Percentiles rank a stretch among this genome's conserved stretches.
phyloP scores from a whole-genome alignment of 2,113 vertebrate species.

The Megaptera novaeangliae region DNA sequence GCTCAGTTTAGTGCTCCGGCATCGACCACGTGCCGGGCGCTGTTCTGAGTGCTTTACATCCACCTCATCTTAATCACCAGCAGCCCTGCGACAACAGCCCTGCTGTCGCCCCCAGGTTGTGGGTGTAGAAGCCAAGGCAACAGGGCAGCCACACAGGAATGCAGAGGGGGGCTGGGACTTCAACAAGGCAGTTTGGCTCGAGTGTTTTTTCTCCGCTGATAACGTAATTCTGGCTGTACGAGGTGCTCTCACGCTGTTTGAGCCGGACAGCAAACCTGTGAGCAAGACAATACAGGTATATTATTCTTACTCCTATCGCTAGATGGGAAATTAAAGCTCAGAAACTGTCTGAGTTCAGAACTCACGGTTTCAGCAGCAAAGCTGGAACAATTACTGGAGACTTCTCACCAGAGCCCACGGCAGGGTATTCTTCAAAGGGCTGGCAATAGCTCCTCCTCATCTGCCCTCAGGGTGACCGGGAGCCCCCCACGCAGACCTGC shows the following conservation, averaged over 20 bases:
- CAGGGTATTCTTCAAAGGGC: background rate
- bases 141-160: background rate
- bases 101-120: background rate
- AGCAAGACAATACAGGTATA: background rate
- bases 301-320: background rate
- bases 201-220: background rate
- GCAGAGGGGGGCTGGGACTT: background rate
- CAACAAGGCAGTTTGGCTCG: background rate
- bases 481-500: background rate
- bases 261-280: background rate
- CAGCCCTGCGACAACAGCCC: background rate
- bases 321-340: background rate
- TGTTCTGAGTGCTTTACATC: background rate
- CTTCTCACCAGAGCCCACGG: background rate
- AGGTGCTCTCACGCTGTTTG: background rate
- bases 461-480: background rate
- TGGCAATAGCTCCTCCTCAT: background rate
- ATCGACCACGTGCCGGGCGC: background rate
- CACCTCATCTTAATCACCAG: background rate
- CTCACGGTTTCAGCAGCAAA: background rate
- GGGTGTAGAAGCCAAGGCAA: background rate
- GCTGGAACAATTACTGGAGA: background rate
- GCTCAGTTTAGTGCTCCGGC: background rate
- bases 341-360: background rate
- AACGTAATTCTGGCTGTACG: background rate